Evolutionary conservation across 2,888 invertebrate genomes (phyloP).

Genomic region (Amphipoea oculea): DNA sequence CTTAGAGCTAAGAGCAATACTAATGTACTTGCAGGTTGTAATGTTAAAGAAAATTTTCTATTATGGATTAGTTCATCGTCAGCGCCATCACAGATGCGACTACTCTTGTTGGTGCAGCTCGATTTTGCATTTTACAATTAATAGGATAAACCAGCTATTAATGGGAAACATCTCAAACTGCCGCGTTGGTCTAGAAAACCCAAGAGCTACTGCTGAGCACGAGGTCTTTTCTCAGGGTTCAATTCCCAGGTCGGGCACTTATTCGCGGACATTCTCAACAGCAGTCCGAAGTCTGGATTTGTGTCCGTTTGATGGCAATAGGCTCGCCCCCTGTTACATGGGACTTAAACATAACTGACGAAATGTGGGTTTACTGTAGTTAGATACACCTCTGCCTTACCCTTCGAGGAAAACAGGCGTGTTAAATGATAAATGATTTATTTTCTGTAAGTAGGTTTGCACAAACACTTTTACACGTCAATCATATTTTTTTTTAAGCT

Average conservation of each 20-base stretch:
- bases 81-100: neutral
- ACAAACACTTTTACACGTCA: too few relatives aligned
- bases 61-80: neutral
- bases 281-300: too few relatives aligned
- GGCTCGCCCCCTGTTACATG: too few relatives aligned
- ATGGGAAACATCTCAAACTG: neutral
- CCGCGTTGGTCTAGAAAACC: neutral
- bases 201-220: neutral
- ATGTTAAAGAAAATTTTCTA: constrained; percentile 3
- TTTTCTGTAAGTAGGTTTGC: too few relatives aligned
- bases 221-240: neutral
- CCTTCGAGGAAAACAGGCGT: too few relatives aligned
- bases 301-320: too few relatives aligned
- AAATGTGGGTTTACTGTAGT: too few relatives aligned
- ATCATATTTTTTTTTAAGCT: too few relatives aligned
- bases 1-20: constrained; percentile 26
- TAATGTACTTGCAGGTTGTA: constrained; percentile 19
- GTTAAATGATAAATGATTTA: too few relatives aligned
- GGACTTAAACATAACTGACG: too few relatives aligned
- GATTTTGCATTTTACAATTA: neutral
- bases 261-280: neutral
- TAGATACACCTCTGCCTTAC: too few relatives aligned
- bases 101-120: neutral
- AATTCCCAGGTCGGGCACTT: neutral
- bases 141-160: neutral